Conservation (phyloP, 30 jellyfish, hydroid and myxozoan genomes). For the Hydractinia symbiolongicarpus region DNA sequence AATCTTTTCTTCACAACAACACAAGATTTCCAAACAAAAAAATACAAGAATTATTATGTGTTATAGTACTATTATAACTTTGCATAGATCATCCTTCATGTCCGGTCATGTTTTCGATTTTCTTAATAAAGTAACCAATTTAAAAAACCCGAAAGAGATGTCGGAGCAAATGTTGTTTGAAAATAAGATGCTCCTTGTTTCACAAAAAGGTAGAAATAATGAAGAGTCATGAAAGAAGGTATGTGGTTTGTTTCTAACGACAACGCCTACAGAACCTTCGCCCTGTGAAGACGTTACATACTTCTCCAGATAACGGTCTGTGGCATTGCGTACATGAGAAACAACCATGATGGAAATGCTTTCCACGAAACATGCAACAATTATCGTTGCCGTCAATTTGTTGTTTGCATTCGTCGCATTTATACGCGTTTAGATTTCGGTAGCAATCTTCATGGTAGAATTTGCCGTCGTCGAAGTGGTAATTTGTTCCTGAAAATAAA, state of each 20-base stretch:
- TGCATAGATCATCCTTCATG: too few relatives aligned
- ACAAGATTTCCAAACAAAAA: too few relatives aligned
- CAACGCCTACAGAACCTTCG: constrained; percentile 4
- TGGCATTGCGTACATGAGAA: not conserved
- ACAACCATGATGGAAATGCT: constrained; percentile 14
- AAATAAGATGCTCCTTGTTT: too few relatives aligned
- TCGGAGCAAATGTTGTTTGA: too few relatives aligned
- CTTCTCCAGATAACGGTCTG: not conserved
- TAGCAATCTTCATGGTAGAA: constrained; percentile 16
- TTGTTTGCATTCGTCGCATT: constrained; percentile 1
- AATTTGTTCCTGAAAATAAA: not conserved
- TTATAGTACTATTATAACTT: too few relatives aligned
- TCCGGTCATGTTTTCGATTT: too few relatives aligned
- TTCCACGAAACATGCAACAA: constrained; percentile 1
- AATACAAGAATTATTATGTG: too few relatives aligned
- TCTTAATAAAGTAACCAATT: too few relatives aligned
- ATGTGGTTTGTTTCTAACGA: not conserved
- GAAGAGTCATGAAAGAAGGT: not conserved
- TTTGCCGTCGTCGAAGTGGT: constrained; percentile 4
- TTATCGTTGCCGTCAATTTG: constrained; percentile 26
- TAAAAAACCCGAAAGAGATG: too few relatives aligned
- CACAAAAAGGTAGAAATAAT: too few relatives aligned
- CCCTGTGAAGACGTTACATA: not conserved
- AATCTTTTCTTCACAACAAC: too few relatives aligned
- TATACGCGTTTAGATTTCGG: constrained; percentile 1